These are phyloP conservation scores for Choloepus hoffmanni DNA, from an alignment of 2,113 vertebrate species.

Conservation along the genomic window DNA sequence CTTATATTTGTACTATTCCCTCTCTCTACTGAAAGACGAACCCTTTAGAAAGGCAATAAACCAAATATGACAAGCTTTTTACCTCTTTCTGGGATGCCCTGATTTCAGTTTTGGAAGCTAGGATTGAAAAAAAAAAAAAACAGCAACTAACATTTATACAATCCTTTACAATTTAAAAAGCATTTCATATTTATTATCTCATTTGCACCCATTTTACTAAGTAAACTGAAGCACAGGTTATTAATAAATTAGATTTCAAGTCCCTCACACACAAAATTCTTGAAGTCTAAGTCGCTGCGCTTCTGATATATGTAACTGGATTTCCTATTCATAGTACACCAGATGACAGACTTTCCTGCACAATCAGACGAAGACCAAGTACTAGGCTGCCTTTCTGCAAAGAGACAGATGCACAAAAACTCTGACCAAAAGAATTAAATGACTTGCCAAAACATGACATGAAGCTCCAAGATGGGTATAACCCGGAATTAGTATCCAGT, in stretches of 20 bases:
- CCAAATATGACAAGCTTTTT: conserved; percentile 53
- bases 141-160: conserved; percentile 26
- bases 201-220: conserved; percentile 52
- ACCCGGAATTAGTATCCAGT: conserved; percentile 50
- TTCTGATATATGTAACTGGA: neutral
- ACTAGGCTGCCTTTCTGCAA: neutral
- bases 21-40: conserved; percentile 28
- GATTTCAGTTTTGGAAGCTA: conserved; percentile 32
- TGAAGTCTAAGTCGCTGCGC: conserved; percentile 1
- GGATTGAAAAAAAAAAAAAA: neutral
- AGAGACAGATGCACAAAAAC: conserved; percentile 37
- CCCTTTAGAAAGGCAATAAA: conserved; percentile 28
- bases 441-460: conserved; percentile 39
- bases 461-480: conserved; percentile 10
- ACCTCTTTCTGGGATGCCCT: neutral
- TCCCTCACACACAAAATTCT: conserved; percentile 38
- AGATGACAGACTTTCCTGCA: conserved; percentile 28
- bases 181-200: conserved; percentile 57
- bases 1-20: neutral
- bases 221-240: conserved; percentile 33
- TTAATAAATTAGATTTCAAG: conserved; percentile 60
- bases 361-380: neutral
- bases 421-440: conserved; percentile 14
- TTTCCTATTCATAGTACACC: conserved; percentile 30
- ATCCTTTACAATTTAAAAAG: conserved; percentile 45